Conservation (phyloP, 2,113 vertebrate genomes). For the Sander lucioperca region DNA sequence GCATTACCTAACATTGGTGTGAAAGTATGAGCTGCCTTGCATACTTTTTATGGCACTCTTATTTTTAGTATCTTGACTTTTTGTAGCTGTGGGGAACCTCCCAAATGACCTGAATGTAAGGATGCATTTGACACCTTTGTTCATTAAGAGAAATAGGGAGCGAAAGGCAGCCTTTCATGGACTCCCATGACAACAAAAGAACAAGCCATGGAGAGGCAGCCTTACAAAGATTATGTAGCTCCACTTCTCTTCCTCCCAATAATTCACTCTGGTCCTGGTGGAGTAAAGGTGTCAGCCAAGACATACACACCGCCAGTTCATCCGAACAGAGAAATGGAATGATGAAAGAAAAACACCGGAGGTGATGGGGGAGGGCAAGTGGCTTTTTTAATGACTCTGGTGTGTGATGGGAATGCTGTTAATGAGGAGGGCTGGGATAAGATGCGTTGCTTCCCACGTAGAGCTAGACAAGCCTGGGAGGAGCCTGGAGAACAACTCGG, state of each 20-base stretch:
- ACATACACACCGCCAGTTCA: slow-evolving; percentile 63
- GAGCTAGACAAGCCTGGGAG: slow-evolving; percentile 62
- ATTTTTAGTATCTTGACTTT: slow-evolving; percentile 82
- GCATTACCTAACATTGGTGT: slow-evolving; percentile 42
- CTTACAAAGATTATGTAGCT: slow-evolving; percentile 73
- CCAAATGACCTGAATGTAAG: slow-evolving; percentile 76
- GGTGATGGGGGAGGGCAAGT: slow-evolving; percentile 72
- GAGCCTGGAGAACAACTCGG: slow-evolving; percentile 55
- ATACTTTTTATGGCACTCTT: slow-evolving; percentile 62
- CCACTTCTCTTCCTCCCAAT: slow-evolving; percentile 73
- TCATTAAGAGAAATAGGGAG: slow-evolving; percentile 83
- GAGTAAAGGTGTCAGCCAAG: slow-evolving; percentile 78
- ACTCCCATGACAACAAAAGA: slow-evolving; percentile 72
- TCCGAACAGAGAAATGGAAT: slow-evolving; percentile 59
- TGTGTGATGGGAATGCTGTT: slow-evolving; percentile 77
- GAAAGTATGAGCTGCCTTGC: slow-evolving; percentile 47
- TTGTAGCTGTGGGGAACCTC: slow-evolving; percentile 67
- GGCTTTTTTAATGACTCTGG: slow-evolving; percentile 78
- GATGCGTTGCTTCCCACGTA: slow-evolving; percentile 71
- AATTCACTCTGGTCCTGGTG: slow-evolving; percentile 77
- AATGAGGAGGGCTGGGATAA: slow-evolving; percentile 80
- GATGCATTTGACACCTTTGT: slow-evolving; percentile 82
- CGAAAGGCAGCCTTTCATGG: slow-evolving; percentile 69
- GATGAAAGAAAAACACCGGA: slow-evolving; percentile 79
- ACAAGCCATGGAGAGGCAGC: slow-evolving; percentile 59